phyloP scores from a whole-genome alignment of 2,888 invertebrate species.

The Thereva unica region DNA sequence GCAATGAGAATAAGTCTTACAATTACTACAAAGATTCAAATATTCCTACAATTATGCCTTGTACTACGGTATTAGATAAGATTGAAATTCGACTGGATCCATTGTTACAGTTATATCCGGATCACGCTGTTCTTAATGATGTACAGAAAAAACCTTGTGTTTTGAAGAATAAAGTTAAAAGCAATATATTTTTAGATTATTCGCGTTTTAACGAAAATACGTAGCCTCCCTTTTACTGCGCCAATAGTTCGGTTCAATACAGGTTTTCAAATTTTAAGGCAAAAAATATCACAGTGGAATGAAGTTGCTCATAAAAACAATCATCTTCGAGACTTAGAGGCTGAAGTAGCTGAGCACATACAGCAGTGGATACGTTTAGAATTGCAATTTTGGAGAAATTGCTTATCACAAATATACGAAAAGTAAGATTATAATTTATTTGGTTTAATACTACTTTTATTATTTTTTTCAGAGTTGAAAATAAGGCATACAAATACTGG shows the following conservation, averaged over 20 bases:
- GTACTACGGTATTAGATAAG: slow-evolving; percentile 69
- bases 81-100: slow-evolving; percentile 66
- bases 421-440: slow-evolving; percentile 57
- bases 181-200: slow-evolving; percentile 60
- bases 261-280: slow-evolving; percentile 86
- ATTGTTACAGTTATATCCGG: slow-evolving; percentile 81
- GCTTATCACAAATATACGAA: slow-evolving; percentile 70
- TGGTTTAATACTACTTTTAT: slow-evolving; percentile 11
- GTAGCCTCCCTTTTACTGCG: slow-evolving; percentile 75
- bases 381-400: slow-evolving; percentile 84
- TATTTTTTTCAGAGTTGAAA: slow-evolving; percentile 62
- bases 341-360: slow-evolving; percentile 77
- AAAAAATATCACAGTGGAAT: slow-evolving; percentile 89
- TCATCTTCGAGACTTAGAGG: slow-evolving; percentile 74
- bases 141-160: slow-evolving; percentile 57
- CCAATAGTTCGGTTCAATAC: slow-evolving; percentile 87
- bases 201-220: slow-evolving; percentile 63
- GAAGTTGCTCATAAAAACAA: slow-evolving; percentile 86
- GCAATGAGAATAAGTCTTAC: slow-evolving; percentile 47
- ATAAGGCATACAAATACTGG: slow-evolving; percentile 84
- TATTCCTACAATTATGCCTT: slow-evolving; percentile 74
- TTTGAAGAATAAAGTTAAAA: slow-evolving; percentile 25
- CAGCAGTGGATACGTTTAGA: slow-evolving; percentile 91
- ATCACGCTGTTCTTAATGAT: slow-evolving; percentile 83
- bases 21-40: slow-evolving; percentile 87